Evolutionary conservation across 2,113 vertebrate genomes (phyloP).

Genomic region (Hoplias malabaricus): DNA sequence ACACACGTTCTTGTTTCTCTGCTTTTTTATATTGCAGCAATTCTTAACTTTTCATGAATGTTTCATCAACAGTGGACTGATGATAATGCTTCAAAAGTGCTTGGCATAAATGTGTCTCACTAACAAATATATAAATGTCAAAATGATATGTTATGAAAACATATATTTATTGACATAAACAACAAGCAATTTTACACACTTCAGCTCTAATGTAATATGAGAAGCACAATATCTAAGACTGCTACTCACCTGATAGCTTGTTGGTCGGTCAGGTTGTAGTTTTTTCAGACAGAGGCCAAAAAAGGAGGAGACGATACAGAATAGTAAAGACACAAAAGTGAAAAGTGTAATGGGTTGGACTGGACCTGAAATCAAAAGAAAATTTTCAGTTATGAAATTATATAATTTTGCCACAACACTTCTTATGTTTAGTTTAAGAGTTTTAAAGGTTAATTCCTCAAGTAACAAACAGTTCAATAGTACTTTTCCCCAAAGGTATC

Average conservation of each 20-base stretch:
- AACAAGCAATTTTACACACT: too few relatives aligned
- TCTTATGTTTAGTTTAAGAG: not conserved
- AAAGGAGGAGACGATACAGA: slow-evolving; percentile 78
- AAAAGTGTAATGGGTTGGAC: slow-evolving; percentile 86
- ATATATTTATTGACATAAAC: too few relatives aligned
- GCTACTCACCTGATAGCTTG: slow-evolving; percentile 81
- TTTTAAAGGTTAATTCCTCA: not conserved
- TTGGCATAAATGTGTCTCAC: too few relatives aligned
- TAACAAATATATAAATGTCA: too few relatives aligned
- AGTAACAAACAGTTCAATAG: not conserved
- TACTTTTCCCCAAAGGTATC: too few relatives aligned
- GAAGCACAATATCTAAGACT: not conserved
- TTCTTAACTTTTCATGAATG: too few relatives aligned
- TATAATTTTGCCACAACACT: not conserved
- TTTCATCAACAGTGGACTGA: too few relatives aligned
- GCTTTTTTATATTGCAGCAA: too few relatives aligned
- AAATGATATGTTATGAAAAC: too few relatives aligned
- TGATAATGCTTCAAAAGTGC: too few relatives aligned
- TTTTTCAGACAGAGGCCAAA: slow-evolving; percentile 83
- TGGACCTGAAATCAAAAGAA: slow-evolving; percentile 71
- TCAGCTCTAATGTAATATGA: not conserved
- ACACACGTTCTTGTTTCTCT: too few relatives aligned
- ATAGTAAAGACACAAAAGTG: slow-evolving; percentile 79
- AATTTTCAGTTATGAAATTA: slow-evolving; percentile 15
- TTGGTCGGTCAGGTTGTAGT: slow-evolving; percentile 75